These are phyloP conservation scores for Eolophus roseicapilla DNA, from an alignment of 2,113 vertebrate genomes.

Conservation along the genomic window DNA sequence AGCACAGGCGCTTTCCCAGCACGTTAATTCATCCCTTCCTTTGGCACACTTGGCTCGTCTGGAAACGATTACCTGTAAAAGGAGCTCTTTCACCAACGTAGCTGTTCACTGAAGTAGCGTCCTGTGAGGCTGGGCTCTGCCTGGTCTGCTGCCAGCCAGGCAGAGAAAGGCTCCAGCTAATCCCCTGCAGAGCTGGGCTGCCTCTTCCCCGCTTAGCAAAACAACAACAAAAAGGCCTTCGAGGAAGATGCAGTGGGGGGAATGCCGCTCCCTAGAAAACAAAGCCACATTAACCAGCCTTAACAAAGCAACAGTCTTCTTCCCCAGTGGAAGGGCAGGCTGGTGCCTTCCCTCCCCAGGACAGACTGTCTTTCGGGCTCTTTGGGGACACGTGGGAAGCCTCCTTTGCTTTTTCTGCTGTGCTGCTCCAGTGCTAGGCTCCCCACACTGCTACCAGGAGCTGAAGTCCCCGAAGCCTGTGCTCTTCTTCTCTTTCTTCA, in stretches of 20 bases:
- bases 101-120: neutral
- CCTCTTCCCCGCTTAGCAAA: neutral
- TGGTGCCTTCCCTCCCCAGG: conserved; percentile 18
- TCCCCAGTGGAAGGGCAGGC: neutral
- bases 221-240: conserved; percentile 40
- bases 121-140: neutral
- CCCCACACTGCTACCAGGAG: conserved; percentile 83
- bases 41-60: neutral
- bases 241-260: conserved; percentile 28
- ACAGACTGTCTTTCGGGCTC: neutral
- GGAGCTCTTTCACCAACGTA: neutral
- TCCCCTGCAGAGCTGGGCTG: neutral
- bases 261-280: conserved; percentile 38
- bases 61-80: conserved; percentile 11
- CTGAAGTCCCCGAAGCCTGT: conserved; percentile 90
- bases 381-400: neutral
- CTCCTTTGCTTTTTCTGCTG: neutral
- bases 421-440: conserved; percentile 9
- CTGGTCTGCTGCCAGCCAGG: neutral
- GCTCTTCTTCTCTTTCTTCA: conserved; percentile 86
- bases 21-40: neutral
- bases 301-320: conserved; percentile 46
- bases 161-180: neutral
- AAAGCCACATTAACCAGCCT: conserved; percentile 59
- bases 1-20: neutral